These are phyloP conservation scores for Semnornis frantzii DNA, from an alignment of 2,113 vertebrate genomes.

Conservation along the genomic window DNA sequence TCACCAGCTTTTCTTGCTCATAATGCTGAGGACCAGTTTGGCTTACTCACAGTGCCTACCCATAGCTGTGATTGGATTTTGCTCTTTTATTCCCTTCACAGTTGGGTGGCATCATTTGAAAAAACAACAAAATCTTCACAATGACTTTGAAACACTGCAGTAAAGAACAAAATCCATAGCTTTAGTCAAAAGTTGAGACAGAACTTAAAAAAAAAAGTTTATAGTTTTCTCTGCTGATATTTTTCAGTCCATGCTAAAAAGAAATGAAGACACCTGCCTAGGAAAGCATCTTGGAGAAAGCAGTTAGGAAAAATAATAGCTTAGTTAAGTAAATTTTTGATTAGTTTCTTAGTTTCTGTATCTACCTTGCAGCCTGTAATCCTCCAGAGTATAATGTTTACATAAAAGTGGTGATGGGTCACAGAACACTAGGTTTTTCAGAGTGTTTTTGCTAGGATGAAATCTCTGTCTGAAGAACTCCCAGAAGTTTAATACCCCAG, in stretches of 20 bases:
- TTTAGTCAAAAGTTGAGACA: constrained; percentile 3
- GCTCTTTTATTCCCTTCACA: constrained; percentile 30
- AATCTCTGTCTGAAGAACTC: neutral
- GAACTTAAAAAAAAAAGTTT: neutral
- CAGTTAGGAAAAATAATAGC: neutral
- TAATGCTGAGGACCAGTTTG: neutral
- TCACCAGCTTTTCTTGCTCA: neutral
- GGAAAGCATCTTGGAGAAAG: neutral
- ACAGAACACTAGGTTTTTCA: neutral
- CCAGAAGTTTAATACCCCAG: neutral
- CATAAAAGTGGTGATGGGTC: neutral
- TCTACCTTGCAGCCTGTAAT: neutral
- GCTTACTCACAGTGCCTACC: neutral
- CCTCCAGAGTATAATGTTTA: neutral
- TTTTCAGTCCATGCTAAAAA: neutral
- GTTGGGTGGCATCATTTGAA: neutral
- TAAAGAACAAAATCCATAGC: neutral
- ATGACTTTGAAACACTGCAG: constrained; percentile 17
- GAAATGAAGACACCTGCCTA: neutral
- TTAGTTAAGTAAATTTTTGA: neutral
- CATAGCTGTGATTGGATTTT: neutral
- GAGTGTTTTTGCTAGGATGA: neutral
- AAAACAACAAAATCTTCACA: neutral
- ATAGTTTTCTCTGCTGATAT: neutral
- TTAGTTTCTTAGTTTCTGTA: neutral